These are phyloP conservation scores for Psittacula derbiana DNA, from an alignment of 2,797 vertebrate genomes.

Conservation along the genomic window DNA sequence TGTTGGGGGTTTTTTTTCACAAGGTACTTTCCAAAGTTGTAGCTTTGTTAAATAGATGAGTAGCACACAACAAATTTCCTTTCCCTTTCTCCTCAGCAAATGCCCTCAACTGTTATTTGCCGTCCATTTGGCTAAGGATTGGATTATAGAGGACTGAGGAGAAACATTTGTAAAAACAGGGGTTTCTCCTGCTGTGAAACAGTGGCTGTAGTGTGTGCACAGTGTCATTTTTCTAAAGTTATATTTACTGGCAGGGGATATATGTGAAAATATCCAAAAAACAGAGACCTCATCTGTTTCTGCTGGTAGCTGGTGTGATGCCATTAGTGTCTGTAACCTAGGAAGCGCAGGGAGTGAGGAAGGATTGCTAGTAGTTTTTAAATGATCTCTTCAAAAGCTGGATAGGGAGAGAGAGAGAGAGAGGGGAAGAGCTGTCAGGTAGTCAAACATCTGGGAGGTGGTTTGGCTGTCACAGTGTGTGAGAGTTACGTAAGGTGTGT, in stretches of 20 bases:
- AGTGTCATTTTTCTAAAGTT: neutral
- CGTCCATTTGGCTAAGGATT: neutral
- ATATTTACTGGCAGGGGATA: neutral
- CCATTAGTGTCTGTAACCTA: neutral
- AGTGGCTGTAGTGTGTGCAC: neutral
- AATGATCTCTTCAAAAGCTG: neutral
- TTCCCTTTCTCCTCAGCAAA: neutral
- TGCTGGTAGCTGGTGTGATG: neutral
- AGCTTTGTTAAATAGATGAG: neutral
- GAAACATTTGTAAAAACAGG: neutral
- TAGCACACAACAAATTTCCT: neutral
- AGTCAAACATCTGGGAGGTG: neutral
- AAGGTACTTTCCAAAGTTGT: neutral
- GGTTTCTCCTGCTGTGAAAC: neutral
- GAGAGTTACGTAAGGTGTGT: slow-evolving; percentile 30
- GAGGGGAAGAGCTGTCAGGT: neutral
- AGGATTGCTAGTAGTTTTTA: neutral
- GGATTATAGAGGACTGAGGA: neutral
- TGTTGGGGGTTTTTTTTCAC: neutral
- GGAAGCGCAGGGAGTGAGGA: neutral
- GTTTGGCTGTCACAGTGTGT: slow-evolving; percentile 10
- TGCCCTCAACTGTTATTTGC: neutral
- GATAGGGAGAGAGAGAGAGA: neutral
- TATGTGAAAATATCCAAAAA: neutral
- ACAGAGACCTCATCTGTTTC: neutral